Evolutionary conservation across 2,113 vertebrate genomes (phyloP).

Genomic region (Sebastes fasciatus): DNA sequence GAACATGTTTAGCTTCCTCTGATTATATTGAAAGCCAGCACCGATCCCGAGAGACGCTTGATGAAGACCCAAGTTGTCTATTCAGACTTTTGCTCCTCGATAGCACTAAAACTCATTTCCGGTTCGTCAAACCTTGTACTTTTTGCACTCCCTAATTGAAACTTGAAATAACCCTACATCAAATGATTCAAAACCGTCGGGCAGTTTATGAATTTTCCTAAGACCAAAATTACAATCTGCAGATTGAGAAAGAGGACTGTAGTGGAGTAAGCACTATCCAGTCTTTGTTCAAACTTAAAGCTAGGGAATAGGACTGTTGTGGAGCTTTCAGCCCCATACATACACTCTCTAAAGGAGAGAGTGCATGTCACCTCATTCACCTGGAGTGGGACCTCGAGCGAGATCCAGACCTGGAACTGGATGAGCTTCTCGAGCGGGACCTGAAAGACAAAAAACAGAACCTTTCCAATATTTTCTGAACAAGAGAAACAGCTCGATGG

Average conservation of each 20-base stretch:
- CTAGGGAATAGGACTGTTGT: conserved; percentile 59
- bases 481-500: neutral
- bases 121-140: neutral
- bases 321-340: conserved; percentile 69
- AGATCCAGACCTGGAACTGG: conserved; percentile 97
- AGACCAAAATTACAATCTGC: neutral
- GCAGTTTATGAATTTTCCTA: neutral
- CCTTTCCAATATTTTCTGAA: conserved; percentile 80
- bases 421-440: conserved; percentile 96
- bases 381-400: conserved; percentile 99
- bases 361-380: conserved; percentile 99
- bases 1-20: neutral
- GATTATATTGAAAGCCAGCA: neutral
- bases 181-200: neutral
- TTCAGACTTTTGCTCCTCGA: conserved; percentile 14
- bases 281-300: conserved; percentile 11
- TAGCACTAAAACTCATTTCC: neutral
- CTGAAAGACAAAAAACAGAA: conserved; percentile 89
- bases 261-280: neutral
- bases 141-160: neutral
- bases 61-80: conserved; percentile 58
- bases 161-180: neutral
- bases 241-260: neutral
- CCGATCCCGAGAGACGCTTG: conserved; percentile 51
- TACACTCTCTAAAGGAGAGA: conserved; percentile 88